A percentile compares a stretch with the other conserved stretches of the same genome.
These are phyloP conservation scores for Microctenopoma stevenorrisi DNA, from an alignment of 2,797 vertebrate species.

Conservation along the genomic window DNA sequence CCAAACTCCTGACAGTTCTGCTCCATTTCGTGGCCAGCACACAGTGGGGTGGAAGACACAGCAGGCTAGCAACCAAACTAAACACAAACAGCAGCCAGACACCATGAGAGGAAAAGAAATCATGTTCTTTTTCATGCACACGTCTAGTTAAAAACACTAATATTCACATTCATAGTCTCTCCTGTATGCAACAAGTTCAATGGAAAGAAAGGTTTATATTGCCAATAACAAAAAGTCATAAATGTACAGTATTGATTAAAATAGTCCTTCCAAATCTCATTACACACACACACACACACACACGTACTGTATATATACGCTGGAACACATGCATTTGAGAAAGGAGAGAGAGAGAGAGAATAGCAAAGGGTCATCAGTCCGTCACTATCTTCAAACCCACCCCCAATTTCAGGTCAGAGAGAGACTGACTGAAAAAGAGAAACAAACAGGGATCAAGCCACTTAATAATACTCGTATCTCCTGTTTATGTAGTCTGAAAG, in stretches of 20 bases:
- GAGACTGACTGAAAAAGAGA: slow-evolving; percentile 12
- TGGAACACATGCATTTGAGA: too few relatives aligned
- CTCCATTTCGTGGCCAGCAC: slow-evolving; percentile 45
- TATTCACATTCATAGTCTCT: slow-evolving; percentile 35
- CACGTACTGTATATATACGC: too few relatives aligned
- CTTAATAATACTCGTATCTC: slow-evolving; percentile 44
- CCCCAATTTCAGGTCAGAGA: slow-evolving; percentile 69
- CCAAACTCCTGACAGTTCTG: slow-evolving; percentile 52
- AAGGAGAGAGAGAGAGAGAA: slow-evolving; percentile 30
- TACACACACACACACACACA: neutral
- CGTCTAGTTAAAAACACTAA: slow-evolving; percentile 48
- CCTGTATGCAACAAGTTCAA: slow-evolving; percentile 40
- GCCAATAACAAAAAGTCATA: slow-evolving; percentile 17
- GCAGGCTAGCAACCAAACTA: slow-evolving; percentile 71
- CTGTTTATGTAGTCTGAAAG: slow-evolving; percentile 42
- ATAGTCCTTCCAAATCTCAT: slow-evolving; percentile 35
- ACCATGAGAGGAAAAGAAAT: slow-evolving; percentile 66
- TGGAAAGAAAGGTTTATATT: slow-evolving; percentile 26
- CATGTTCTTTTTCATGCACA: slow-evolving; percentile 67
- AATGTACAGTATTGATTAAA: slow-evolving; percentile 20
- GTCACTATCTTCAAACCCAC: slow-evolving; percentile 75
- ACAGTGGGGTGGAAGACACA: slow-evolving; percentile 52
- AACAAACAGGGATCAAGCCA: slow-evolving; percentile 43
- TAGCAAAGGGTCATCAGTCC: slow-evolving; percentile 73
- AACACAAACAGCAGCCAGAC: slow-evolving; percentile 71